Evolutionary conservation across 2,888 invertebrate genomes (phyloP), one percentile per base, ranked within the genome.

Genomic region (Meganola albula): DNA sequence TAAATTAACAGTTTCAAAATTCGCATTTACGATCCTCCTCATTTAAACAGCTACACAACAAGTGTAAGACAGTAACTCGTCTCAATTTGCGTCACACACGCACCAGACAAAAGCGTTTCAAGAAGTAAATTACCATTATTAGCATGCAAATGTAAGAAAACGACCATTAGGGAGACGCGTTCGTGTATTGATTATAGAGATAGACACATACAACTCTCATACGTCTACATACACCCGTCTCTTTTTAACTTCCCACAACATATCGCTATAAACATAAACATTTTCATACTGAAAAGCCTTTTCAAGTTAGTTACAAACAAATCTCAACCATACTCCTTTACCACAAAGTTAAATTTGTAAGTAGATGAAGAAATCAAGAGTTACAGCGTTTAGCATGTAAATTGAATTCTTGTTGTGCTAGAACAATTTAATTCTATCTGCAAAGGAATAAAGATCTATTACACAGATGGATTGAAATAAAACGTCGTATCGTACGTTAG

Each of bases 141-240:
- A 83, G 67, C 67, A 85, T 85, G 84, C 82, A 84, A 84, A 85
- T 85, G 74, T 80, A 84, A 85, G 84, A 85, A 85, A 83, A 85
- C 79, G 80, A 76, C 77, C 69, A 83, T 80, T 80, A 80, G 63
- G 60, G 56, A 48, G 55, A 57, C 65, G 57, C 54, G 57, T 59
- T 50, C 54, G 34, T 59, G 79, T 84, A 85, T 85, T 70, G 84
- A 85, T 85, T 84, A 83, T 71, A 65, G 72, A 62, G n/a, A n/a
- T n/a, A n/a, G n/a, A n/a, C n/a, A n/a, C n/a, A n/a, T n/a, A n/a
- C n/a, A 66, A 69, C 68, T 74, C 76, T 65, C 82, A 78, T 76
- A 84, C 76, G 79, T 71, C 73, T 75, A 78, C 84, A 84, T 84
- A 82, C 74, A 61, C 61, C 83, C 74, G 61, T 85, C 84, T 82